Evolutionary conservation across 1,140 invertebrate genomes (phyloP).

Genomic region (Diorhabda sublineata): DNA sequence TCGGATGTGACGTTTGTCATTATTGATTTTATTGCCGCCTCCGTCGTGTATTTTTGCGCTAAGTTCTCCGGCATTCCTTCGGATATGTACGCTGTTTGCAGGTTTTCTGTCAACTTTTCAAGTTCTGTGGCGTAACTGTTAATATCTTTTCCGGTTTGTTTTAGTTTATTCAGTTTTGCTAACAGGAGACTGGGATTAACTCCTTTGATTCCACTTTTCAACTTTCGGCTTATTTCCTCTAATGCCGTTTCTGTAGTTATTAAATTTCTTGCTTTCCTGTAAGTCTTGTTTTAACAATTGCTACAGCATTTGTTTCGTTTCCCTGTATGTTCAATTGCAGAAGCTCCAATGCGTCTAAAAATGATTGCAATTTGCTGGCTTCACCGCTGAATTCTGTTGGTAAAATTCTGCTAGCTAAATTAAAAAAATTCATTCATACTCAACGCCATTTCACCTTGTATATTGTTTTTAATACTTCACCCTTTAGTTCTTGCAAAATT

Average conservation of each 20-base stretch:
- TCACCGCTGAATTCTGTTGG: background rate
- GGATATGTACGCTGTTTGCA: background rate
- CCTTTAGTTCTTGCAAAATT: no score
- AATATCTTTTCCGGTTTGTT: no score
- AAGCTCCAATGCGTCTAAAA: background rate
- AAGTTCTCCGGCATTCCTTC: background rate
- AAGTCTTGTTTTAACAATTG: background rate
- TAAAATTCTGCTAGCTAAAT: no score
- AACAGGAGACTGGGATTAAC: background rate
- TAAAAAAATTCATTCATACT: no score
- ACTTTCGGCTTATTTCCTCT: background rate
- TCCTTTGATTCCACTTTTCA: background rate
- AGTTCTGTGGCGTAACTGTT: background rate
- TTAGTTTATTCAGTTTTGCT: background rate
- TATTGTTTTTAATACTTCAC: no score
- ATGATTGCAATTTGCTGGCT: background rate
- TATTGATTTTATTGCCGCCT: background rate
- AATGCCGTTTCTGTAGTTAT: background rate
- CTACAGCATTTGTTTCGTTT: background rate
- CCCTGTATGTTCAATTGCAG: background rate
- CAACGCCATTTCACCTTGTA: no score
- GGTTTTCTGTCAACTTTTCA: background rate
- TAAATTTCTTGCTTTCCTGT: background rate
- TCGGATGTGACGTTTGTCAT: no score
- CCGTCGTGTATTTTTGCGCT: background rate